phyloP scores from a whole-genome alignment of 2,113 vertebrate genomes.

The Mesocricetus auratus region DNA sequence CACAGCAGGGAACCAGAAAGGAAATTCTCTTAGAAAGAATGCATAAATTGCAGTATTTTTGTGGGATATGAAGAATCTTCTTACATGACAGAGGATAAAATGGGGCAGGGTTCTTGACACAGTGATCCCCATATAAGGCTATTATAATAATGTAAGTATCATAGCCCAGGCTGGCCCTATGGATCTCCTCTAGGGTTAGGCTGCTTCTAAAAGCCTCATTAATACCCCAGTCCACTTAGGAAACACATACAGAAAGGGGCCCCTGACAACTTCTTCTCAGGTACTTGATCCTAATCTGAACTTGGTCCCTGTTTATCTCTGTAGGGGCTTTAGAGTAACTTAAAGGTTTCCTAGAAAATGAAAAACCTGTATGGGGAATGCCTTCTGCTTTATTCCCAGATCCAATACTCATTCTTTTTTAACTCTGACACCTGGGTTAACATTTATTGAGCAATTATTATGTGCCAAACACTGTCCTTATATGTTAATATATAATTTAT shows the following conservation, averaged over 20 bases:
- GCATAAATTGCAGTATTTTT: neutral
- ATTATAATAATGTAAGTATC: neutral
- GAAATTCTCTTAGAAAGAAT: slow-evolving; percentile 58
- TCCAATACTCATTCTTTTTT: slow-evolving; percentile 40
- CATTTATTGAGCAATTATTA: slow-evolving; percentile 47
- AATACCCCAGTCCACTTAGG: neutral
- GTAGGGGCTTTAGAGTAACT: neutral
- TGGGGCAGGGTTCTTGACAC: slow-evolving; percentile 8
- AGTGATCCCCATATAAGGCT: neutral
- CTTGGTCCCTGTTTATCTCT: slow-evolving; percentile 5
- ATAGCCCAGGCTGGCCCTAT: neutral
- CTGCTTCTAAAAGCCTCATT: neutral
- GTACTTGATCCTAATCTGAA: slow-evolving; percentile 33
- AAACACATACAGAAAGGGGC: slow-evolving; percentile 58
- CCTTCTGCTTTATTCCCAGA: slow-evolving; percentile 9
- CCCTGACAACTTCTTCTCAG: neutral
- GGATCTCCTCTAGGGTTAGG: neutral
- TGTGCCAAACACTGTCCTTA: slow-evolving; percentile 42
- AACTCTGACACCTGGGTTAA: slow-evolving; percentile 7
- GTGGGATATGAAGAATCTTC: slow-evolving; percentile 35
- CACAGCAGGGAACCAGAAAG: slow-evolving; percentile 56
- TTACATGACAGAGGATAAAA: neutral
- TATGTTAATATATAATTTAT: slow-evolving; percentile 49
- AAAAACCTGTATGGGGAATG: slow-evolving; percentile 16
- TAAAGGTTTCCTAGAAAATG: slow-evolving; percentile 28